Percentiles rank a stretch among this genome's conserved stretches.
Evolutionary conservation across 2,113 vertebrate genomes (phyloP).

Genomic region (Heterotis niloticus): DNA sequence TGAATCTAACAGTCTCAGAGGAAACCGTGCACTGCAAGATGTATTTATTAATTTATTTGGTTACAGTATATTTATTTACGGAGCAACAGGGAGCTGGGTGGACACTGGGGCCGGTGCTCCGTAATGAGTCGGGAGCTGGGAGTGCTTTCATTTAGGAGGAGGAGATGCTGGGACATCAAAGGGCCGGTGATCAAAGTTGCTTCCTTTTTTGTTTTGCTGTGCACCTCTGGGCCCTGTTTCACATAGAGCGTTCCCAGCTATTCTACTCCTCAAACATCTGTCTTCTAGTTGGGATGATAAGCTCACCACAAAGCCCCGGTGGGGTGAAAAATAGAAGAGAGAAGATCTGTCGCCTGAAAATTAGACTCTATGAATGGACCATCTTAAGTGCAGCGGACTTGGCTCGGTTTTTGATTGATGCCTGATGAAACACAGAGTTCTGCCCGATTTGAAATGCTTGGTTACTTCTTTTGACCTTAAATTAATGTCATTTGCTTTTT

Average conservation of each 20-base stretch:
- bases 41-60: neutral
- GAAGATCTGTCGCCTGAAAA: neutral
- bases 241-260: neutral
- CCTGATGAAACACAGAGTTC: too few species aligned
- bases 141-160: neutral
- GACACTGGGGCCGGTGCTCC: neutral
- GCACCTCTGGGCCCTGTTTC: neutral
- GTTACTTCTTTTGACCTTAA: too few species aligned
- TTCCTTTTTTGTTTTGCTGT: neutral
- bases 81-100: neutral
- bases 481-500: too few species aligned
- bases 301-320: too few species aligned
- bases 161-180: conserved; percentile 17
- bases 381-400: neutral
- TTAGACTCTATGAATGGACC: neutral
- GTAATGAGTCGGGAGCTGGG: conserved; percentile 11
- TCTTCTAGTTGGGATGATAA: neutral
- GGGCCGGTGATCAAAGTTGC: conserved; percentile 2
- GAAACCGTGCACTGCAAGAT: neutral
- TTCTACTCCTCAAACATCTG: neutral
- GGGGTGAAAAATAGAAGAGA: neutral
- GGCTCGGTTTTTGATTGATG: too few species aligned
- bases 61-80: neutral
- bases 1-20: neutral
- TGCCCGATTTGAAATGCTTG: too few species aligned